phyloP scores from a whole-genome alignment of 2,797 vertebrate genomes.

The Epinephelus coioides region DNA sequence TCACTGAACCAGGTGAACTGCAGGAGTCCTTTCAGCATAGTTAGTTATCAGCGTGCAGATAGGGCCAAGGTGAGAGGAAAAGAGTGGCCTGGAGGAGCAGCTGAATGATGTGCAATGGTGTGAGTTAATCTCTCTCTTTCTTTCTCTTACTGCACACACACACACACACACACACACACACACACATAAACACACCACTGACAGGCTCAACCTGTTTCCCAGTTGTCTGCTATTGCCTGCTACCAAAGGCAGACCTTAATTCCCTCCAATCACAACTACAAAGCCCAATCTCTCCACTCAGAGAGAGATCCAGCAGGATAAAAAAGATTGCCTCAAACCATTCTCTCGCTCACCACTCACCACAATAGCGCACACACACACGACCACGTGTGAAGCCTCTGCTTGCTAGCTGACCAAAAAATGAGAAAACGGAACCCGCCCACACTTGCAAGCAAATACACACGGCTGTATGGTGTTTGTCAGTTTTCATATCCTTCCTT shows the following conservation, averaged over 20 bases:
- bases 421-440: conserved; percentile 36
- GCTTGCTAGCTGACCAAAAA: conserved; percentile 27
- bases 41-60: conserved; percentile 46
- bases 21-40: conserved; percentile 20
- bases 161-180: conserved; percentile 26
- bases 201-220: conserved; percentile 67
- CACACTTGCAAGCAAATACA: conserved; percentile 50
- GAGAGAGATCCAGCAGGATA: conserved; percentile 76
- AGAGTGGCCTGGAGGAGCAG: conserved; percentile 30
- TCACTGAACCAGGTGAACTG: conserved; percentile 9
- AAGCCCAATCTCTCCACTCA: conserved; percentile 75
- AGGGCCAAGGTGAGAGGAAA: conserved; percentile 40
- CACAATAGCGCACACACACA: conserved; percentile 36
- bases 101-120: conserved; percentile 42
- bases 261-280: conserved; percentile 80
- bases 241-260: conserved; percentile 75
- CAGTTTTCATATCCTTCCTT: conserved; percentile 65
- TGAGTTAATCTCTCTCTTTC: conserved; percentile 54
- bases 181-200: conserved; percentile 17
- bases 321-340: conserved; percentile 75
- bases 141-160: conserved; percentile 24
- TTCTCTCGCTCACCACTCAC: conserved; percentile 59
- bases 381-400: conserved; percentile 30
- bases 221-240: conserved; percentile 70
- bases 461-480: conserved; percentile 61